phyloP scores from a whole-genome alignment of 1,140 invertebrate species.

The Ylistrum balloti region DNA sequence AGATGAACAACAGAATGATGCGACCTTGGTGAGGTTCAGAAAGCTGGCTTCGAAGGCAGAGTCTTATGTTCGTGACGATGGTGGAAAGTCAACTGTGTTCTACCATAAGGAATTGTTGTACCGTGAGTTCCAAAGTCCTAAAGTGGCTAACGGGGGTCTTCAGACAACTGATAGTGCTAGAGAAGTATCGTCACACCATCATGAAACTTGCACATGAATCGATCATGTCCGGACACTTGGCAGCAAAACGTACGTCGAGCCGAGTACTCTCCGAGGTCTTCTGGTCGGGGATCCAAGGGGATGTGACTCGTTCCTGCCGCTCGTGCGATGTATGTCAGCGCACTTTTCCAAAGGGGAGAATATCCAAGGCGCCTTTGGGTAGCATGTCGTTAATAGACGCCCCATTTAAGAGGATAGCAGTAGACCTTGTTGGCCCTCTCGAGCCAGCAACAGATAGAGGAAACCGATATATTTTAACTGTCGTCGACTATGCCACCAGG shows the following conservation, averaged over 20 bases:
- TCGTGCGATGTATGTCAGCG: conserved; percentile 56
- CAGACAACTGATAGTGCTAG: conserved; percentile 44
- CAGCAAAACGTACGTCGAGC: conserved; percentile 49
- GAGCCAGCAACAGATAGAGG: too few relatives aligned
- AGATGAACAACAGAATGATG: too few relatives aligned
- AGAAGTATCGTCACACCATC: conserved; percentile 42
- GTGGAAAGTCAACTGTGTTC: too few relatives aligned
- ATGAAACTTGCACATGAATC: conserved; percentile 63
- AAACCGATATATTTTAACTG: too few relatives aligned
- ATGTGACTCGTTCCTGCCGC: conserved; percentile 50
- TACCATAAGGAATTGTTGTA: conserved; percentile 12
- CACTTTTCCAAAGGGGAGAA: not conserved
- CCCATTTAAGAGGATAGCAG: too few relatives aligned
- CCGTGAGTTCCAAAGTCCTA: conserved; percentile 30
- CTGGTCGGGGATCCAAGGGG: conserved; percentile 60
- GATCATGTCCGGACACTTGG: conserved; percentile 60
- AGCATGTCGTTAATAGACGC: too few relatives aligned
- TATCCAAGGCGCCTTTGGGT: too few relatives aligned
- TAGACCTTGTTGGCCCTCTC: too few relatives aligned
- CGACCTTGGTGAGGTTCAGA: too few relatives aligned
- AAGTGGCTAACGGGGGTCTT: not conserved
- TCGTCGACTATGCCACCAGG: too few relatives aligned
- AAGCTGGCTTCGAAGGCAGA: too few relatives aligned
- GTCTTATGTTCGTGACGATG: too few relatives aligned
- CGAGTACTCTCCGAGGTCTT: conserved; percentile 60